phyloP scores from a whole-genome alignment of 2,797 vertebrate genomes.

The Morelia viridis region DNA sequence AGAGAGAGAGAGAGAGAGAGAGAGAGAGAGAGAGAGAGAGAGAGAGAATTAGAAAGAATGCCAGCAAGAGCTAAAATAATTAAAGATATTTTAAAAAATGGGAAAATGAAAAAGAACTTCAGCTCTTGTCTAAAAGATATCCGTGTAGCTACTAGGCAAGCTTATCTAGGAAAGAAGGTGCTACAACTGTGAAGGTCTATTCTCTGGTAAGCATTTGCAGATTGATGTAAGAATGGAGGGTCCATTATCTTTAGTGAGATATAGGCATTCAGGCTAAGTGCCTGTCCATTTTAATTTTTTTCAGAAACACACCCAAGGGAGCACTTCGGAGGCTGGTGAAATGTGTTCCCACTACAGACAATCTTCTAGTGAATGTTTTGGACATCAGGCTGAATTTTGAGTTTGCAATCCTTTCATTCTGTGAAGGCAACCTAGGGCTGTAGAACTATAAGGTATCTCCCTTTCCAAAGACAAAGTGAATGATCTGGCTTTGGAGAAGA shows the following conservation, averaged over 20 bases:
- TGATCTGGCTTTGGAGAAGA: not conserved
- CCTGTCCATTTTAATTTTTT: not conserved
- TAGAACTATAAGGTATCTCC: not conserved
- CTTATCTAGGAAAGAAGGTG: not conserved
- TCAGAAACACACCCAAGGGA: not conserved
- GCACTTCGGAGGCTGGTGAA: not conserved
- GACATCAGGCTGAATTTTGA: not conserved
- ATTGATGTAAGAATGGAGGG: not conserved
- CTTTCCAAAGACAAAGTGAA: not conserved
- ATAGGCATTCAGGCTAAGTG: not conserved
- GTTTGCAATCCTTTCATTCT: not conserved
- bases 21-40: not conserved
- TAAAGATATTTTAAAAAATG: not conserved
- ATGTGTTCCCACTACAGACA: not conserved
- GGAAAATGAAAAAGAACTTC: not conserved
- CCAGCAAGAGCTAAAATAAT: not conserved
- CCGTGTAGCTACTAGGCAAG: not conserved
- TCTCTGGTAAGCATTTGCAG: not conserved
- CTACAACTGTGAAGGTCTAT: not conserved
- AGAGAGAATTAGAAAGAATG: not conserved
- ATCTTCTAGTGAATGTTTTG: not conserved
- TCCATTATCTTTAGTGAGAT: not conserved
- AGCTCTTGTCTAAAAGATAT: not conserved
- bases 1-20: not conserved
- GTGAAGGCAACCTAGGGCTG: not conserved